phyloP scores from a whole-genome alignment of 2,113 vertebrate species.

The Loxodonta africana region DNA sequence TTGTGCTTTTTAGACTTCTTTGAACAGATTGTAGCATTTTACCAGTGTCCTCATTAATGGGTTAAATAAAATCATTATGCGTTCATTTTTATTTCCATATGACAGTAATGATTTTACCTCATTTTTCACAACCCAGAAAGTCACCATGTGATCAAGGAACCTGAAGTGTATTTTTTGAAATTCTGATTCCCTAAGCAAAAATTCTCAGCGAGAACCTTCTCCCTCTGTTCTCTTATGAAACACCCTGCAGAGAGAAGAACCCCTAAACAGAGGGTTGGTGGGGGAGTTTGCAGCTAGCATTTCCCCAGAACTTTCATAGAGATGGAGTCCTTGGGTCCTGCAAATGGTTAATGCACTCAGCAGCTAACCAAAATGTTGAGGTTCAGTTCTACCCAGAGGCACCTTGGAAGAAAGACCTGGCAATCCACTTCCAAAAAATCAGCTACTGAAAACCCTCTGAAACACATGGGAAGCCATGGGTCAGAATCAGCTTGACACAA shows the following conservation, averaged over 20 bases:
- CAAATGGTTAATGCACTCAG: neutral
- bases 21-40: neutral
- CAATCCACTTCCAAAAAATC: neutral
- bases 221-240: neutral
- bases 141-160: neutral
- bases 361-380: neutral
- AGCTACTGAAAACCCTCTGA: neutral
- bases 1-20: neutral
- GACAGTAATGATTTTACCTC: neutral
- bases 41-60: neutral
- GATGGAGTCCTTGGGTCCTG: neutral
- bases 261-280: neutral
- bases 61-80: neutral
- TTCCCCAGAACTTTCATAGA: neutral
- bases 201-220: neutral
- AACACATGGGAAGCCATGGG: neutral
- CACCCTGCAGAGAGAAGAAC: neutral
- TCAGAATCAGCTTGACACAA: neutral
- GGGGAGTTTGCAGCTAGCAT: neutral
- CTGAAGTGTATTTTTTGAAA: neutral
- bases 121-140: neutral
- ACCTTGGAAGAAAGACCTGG: no score
- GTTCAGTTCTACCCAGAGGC: no score
- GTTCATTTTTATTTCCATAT: constrained; percentile 17
- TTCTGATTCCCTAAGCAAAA: neutral